Base-by-base conservation (phyloP, 1,140 invertebrate species). In the Vanessa tameamea region DNA sequence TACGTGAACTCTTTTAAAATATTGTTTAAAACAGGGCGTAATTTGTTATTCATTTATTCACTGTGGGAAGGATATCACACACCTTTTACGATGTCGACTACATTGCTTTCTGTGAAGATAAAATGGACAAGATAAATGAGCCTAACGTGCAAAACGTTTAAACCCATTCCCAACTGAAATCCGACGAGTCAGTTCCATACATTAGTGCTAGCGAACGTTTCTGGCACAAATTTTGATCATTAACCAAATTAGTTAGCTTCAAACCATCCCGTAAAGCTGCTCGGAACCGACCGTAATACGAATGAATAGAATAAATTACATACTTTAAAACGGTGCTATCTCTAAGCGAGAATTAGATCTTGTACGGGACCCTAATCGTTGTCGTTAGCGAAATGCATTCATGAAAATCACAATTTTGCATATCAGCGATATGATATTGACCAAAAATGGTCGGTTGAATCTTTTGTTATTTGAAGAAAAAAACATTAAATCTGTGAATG, bases 171-270 rank as follows among this genome's bases (percentile, higher is more conserved):
- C 86, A 83, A 90, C 87, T 90, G 84, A 90, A 92, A 91, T 91
- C 89, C 91, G 88, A 90, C 89, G 84, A 92, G 89, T 92, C 91
- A 92, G 91, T 92, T 86, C 89, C 89, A 92, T 92, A 92, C 91
- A 92, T 92, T 92, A 92, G 86, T 82, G 83, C 81, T 82, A 82
- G 85, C 81, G 86, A 89, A 87, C 87, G 87, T 90, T 91, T 82
- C 88, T 88, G 87, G 89, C 88, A 87, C 89, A 89, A 89, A 91
- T 90, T 89, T 91, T 89, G 88, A 91, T 91, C 89, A 89, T 90
- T 92, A 89, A 91, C 88, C 87, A 91, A 92, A 91, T 91, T 91
- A 91, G 88, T 91, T 87, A 84, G 87, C 82, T 88, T 89, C 78
- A 81, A 80, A 82, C 82, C 82, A 82, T 85, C 78, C 78, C 78